phyloP scores from a whole-genome alignment of 2,888 invertebrate genomes.

The Digitonthophagus gazella region DNA sequence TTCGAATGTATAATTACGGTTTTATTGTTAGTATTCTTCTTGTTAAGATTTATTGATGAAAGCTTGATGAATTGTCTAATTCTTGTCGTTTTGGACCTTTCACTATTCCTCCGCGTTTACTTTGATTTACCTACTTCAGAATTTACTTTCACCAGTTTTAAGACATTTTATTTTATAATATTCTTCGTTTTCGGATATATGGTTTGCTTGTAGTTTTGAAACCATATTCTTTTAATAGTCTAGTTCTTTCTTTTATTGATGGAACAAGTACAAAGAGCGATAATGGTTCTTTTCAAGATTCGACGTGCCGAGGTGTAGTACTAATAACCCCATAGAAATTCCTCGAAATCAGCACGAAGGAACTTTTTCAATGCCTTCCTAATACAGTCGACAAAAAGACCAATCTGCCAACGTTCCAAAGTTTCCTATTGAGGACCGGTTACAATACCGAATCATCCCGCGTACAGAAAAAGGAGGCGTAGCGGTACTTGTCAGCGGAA shows the following conservation, averaged over 20 bases:
- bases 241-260: neutral
- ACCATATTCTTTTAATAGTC: no score
- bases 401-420: neutral
- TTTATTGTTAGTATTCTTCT: neutral
- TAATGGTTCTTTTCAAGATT: neutral
- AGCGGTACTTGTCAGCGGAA: constrained; percentile 11
- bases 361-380: neutral
- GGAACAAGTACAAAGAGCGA: neutral
- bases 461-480: constrained; percentile 2
- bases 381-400: neutral
- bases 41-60: neutral
- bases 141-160: neutral
- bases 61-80: neutral
- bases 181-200: neutral
- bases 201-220: no score
- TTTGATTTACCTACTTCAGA: neutral
- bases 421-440: neutral
- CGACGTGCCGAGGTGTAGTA: neutral
- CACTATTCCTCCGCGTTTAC: neutral
- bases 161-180: neutral
- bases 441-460: neutral
- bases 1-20: no score
- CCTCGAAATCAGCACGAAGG: neutral
- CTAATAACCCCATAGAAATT: neutral
- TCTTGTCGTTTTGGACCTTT: neutral